A percentile compares a stretch with the other conserved stretches of the same genome.
These are phyloP conservation scores for Seira musarum DNA, from an alignment of 2,888 invertebrate species.

Conservation along the genomic window DNA sequence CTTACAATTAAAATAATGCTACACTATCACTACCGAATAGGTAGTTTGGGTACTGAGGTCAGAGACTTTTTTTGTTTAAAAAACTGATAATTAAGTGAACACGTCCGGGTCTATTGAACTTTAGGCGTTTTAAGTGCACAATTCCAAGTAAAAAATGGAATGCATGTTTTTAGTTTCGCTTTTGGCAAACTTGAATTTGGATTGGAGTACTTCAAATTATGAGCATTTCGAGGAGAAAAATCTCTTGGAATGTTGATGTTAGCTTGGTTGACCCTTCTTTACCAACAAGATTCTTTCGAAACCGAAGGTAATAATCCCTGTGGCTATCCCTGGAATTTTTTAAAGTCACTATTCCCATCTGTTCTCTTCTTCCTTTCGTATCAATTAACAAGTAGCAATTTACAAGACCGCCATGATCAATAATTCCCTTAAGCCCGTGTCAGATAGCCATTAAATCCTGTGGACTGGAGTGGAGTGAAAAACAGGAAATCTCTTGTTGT, in stretches of 20 bases:
- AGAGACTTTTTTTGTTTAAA: background rate
- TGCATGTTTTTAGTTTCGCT: no score
- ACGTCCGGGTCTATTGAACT: conserved; percentile 30
- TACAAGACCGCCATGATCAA: conserved; percentile 59
- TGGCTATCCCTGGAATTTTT: conserved; percentile 24
- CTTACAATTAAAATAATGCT: background rate
- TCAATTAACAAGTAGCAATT: conserved; percentile 59
- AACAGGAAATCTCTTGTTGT: conserved; percentile 40
- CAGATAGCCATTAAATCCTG: conserved; percentile 29
- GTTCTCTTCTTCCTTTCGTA: conserved; percentile 13
- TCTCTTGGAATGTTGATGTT: no score
- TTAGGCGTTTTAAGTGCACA: no score
- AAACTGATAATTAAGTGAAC: background rate
- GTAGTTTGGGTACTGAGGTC: no score
- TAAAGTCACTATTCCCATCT: conserved; percentile 39
- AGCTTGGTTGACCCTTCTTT: no score
- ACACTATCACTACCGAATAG: background rate
- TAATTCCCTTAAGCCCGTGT: conserved; percentile 27
- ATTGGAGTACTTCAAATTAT: no score
- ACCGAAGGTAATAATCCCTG: conserved; percentile 10
- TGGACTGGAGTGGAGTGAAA: background rate
- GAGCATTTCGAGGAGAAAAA: no score
- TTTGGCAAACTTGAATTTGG: no score
- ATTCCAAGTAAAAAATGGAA: no score
- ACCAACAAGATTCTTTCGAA: no score